These are phyloP conservation scores for Semotilus atromaculatus DNA, from an alignment of 2,797 vertebrate species.

Conservation along the genomic window DNA sequence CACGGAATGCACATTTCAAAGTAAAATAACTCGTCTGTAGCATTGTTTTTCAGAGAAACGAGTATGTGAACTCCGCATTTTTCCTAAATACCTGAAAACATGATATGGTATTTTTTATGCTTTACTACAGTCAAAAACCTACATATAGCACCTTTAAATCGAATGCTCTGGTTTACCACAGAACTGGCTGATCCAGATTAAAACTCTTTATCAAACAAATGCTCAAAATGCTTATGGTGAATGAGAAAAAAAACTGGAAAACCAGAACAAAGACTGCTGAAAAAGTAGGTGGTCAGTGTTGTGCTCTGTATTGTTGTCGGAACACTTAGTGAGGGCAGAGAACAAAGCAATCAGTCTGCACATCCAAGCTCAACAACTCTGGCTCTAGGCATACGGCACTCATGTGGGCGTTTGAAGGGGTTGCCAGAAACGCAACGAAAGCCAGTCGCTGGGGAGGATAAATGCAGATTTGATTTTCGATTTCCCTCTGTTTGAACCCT, in stretches of 20 bases:
- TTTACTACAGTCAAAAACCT: no score
- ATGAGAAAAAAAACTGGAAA: background rate
- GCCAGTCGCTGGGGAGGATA: slow-evolving; percentile 9
- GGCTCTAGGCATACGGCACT: slow-evolving; percentile 38
- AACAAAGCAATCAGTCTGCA: slow-evolving; percentile 54
- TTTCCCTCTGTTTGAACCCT: slow-evolving; percentile 25
- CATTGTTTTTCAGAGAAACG: no score
- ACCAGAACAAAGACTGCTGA: background rate
- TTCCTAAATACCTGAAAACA: no score
- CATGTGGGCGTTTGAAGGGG: slow-evolving; percentile 54
- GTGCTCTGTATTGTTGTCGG: background rate
- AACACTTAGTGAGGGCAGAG: slow-evolving; percentile 20
- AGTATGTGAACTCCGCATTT: no score
- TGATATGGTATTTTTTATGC: no score
- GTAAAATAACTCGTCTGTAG: no score
- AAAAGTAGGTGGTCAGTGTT: slow-evolving; percentile 15
- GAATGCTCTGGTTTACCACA: background rate
- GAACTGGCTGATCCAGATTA: background rate
- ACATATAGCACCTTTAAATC: background rate
- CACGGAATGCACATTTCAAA: no score
- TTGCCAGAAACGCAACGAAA: slow-evolving; percentile 28
- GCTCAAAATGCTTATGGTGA: background rate
- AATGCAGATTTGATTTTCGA: slow-evolving; percentile 48
- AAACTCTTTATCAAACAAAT: background rate
- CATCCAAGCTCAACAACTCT: slow-evolving; percentile 36